Conservation (phyloP, 2,113 vertebrate species). For the Mormoops blainvillei region DNA sequence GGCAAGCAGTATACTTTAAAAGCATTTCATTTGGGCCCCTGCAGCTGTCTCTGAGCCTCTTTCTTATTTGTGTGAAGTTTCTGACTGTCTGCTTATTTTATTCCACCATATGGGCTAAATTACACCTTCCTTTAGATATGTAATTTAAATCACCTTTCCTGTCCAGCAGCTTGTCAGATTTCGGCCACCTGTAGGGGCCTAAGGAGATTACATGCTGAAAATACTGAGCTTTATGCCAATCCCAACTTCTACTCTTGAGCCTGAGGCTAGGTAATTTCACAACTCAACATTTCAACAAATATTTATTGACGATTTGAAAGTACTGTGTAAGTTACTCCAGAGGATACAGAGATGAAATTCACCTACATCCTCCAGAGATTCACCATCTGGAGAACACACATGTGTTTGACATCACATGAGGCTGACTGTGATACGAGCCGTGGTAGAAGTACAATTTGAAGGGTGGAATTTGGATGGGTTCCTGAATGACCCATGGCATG, state of each 20-base stretch:
- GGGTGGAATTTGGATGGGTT: neutral
- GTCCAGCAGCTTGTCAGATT: conserved; percentile 40
- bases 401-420: neutral
- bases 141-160: conserved; percentile 62
- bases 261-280: neutral
- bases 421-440: neutral
- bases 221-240: neutral
- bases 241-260: neutral
- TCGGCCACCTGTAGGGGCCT: conserved; percentile 26
- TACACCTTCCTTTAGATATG: conserved; percentile 34
- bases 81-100: conserved; percentile 6
- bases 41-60: conserved; percentile 45
- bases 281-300: conserved; percentile 48
- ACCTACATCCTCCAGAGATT: neutral
- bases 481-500: neutral
- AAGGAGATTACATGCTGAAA: conserved; percentile 41
- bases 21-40: conserved; percentile 36
- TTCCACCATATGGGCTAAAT: conserved; percentile 52
- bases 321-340: neutral
- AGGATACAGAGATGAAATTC: neutral
- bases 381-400: neutral
- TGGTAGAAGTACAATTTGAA: neutral
- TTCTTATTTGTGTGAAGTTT: conserved; percentile 4
- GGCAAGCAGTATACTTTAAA: conserved; percentile 37
- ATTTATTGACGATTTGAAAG: neutral